phyloP scores from a whole-genome alignment of 2,113 vertebrate genomes.

The Coracopsis vasa region DNA sequence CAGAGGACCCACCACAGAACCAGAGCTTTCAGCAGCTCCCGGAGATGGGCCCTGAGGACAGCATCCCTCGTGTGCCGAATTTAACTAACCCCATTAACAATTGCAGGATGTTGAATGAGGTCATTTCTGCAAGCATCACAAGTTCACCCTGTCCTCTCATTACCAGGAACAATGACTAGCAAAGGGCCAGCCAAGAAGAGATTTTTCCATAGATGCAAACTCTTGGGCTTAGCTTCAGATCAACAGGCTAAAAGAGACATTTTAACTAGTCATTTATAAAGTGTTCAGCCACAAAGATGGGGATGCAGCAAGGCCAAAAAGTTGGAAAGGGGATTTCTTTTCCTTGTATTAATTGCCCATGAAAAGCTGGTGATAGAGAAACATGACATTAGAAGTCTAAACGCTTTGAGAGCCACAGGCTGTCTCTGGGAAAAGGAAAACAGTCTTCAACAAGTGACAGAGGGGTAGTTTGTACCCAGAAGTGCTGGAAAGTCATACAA shows the following conservation, averaged over 20 bases:
- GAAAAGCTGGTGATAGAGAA: background rate
- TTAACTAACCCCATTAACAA: slow-evolving; percentile 44
- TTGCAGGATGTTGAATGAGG: slow-evolving; percentile 59
- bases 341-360: background rate
- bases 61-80: background rate
- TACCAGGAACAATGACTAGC: slow-evolving; percentile 32
- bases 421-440: background rate
- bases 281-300: background rate
- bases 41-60: slow-evolving; percentile 30
- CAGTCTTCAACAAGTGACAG: background rate
- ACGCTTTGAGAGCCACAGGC: background rate
- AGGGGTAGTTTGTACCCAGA: background rate
- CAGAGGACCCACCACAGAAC: background rate
- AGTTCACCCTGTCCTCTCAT: slow-evolving; percentile 46
- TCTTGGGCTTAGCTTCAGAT: background rate
- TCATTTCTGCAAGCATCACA: background rate
- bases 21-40: background rate
- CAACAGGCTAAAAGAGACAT: background rate
- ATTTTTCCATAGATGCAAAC: slow-evolving; percentile 25
- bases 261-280: background rate
- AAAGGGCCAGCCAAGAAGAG: slow-evolving; percentile 9
- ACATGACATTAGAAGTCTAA: background rate
- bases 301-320: background rate
- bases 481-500: background rate
- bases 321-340: background rate